Evolutionary conservation across 2,113 vertebrate genomes (phyloP).

Genomic region (Psilopsiagon aurifrons): DNA sequence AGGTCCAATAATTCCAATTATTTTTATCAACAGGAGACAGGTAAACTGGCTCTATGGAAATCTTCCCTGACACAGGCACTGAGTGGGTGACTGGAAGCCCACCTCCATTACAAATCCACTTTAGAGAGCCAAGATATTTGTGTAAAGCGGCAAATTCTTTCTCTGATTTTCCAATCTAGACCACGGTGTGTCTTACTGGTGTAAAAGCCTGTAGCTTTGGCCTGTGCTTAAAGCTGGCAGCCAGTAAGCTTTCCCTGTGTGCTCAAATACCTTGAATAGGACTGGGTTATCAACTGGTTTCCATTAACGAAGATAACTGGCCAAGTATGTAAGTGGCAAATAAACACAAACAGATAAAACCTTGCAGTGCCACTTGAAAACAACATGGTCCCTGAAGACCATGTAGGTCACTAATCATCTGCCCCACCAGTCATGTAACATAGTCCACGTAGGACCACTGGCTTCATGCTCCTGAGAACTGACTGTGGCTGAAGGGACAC

Average conservation of each 20-base stretch:
- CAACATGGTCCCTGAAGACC: not conserved
- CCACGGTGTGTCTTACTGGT: not conserved
- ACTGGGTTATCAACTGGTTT: not conserved
- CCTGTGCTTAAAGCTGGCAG: not conserved
- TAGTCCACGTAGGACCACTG: not conserved
- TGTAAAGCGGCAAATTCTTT: not conserved
- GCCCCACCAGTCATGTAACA: not conserved
- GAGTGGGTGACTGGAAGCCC: not conserved
- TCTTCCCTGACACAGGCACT: not conserved
- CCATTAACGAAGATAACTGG: not conserved
- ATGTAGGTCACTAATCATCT: not conserved
- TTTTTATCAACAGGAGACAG: constrained; percentile 27
- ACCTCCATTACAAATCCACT: not conserved
- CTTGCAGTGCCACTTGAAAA: not conserved
- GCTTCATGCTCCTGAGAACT: not conserved
- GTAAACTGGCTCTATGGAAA: not conserved
- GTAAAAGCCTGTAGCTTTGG: not conserved
- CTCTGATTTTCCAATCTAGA: not conserved
- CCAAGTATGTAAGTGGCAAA: not conserved
- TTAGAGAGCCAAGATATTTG: not conserved
- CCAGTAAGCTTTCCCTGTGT: not conserved
- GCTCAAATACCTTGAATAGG: not conserved
- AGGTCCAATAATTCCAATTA: constrained; percentile 45
- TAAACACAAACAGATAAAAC: not conserved
- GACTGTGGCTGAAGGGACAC: not conserved